Conservation (phyloP, 2,888 invertebrate genomes). For the Andrena hattorfiana region DNA sequence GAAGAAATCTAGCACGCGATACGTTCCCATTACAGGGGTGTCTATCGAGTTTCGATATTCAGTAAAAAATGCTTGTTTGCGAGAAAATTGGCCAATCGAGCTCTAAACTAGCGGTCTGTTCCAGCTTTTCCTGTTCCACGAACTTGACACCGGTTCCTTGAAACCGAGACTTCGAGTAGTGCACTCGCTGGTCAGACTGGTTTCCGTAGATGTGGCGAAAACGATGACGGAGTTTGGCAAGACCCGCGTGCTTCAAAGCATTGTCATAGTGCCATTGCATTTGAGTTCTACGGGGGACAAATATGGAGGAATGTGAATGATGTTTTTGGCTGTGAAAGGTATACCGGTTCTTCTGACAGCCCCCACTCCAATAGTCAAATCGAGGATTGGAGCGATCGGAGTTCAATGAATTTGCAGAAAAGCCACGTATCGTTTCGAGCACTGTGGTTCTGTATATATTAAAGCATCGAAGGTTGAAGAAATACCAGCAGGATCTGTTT, state of each 20-base stretch:
- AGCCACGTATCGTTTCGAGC: neutral
- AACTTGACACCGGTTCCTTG: slow-evolving; percentile 70
- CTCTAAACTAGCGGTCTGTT: neutral
- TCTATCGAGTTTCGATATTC: neutral
- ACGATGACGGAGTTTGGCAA: slow-evolving; percentile 48
- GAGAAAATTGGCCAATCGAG: neutral
- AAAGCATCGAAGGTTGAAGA: neutral
- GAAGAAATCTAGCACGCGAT: neutral
- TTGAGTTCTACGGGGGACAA: neutral
- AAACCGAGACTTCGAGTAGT: slow-evolving; percentile 49
- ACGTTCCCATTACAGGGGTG: neutral
- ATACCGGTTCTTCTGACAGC: neutral
- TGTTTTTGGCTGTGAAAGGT: neutral
- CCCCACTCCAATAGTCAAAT: neutral
- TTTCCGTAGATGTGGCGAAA: slow-evolving; percentile 63
- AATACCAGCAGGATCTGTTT: neutral
- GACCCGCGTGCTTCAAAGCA: slow-evolving; percentile 31
- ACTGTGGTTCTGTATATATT: neutral
- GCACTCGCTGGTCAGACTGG: slow-evolving; percentile 64
- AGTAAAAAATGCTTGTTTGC: neutral
- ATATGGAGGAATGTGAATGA: neutral
- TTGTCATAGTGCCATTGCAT: slow-evolving; percentile 13
- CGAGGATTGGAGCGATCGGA: neutral
- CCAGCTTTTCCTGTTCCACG: slow-evolving; percentile 60
- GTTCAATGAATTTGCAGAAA: neutral